Conservation (phyloP, 2,888 invertebrate genomes). For the Molorchus minor region DNA sequence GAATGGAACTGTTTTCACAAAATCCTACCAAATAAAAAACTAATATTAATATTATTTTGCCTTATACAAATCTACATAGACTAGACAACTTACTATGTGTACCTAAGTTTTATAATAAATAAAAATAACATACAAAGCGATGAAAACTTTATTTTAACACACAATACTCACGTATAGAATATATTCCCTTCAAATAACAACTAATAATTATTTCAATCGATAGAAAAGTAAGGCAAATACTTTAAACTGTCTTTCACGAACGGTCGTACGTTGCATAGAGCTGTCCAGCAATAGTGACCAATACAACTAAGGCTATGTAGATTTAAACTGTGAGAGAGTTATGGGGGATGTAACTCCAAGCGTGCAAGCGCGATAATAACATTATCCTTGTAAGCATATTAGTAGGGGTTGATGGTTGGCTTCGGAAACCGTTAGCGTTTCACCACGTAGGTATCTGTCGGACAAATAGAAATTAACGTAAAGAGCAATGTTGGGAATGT, state of each 20-base stretch:
- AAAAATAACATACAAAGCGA: too few relatives aligned
- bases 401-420: slow-evolving; percentile 3
- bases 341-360: slow-evolving; percentile 19
- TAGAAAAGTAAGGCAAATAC: slow-evolving; percentile 4
- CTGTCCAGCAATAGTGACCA: slow-evolving; percentile 22
- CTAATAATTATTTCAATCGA: not conserved
- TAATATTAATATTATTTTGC: too few relatives aligned
- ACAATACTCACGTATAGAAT: not conserved
- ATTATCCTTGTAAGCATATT: slow-evolving; percentile 8
- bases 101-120: too few relatives aligned
- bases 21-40: too few relatives aligned
- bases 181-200: not conserved
- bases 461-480: not conserved
- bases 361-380: slow-evolving; percentile 29
- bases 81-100: too few relatives aligned
- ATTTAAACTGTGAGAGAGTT: slow-evolving; percentile 13
- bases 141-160: not conserved
- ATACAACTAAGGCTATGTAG: slow-evolving; percentile 18
- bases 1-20: too few relatives aligned
- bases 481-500: too few relatives aligned
- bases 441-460: not conserved
- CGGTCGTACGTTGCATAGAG: slow-evolving; percentile 11
- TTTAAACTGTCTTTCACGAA: slow-evolving; percentile 10
- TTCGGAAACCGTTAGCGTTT: not conserved
- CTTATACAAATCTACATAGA: too few relatives aligned